Conservation (phyloP, 2,888 invertebrate genomes). For the Agriopis marginaria region DNA sequence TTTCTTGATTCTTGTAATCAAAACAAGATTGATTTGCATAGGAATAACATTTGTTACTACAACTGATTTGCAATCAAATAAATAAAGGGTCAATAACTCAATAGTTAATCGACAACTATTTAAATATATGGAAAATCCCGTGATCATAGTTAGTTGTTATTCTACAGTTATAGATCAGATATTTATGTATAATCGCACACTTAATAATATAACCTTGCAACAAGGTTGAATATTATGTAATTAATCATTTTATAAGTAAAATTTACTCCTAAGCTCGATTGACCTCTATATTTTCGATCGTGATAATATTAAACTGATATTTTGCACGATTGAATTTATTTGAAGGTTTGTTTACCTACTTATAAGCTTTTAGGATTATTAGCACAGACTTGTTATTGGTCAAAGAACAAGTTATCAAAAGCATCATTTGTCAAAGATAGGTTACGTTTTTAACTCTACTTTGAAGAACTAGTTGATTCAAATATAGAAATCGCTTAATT, state of each 20-base stretch:
- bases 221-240: constrained; percentile 31
- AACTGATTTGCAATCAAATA: not conserved
- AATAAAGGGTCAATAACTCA: constrained; percentile 3
- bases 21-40: constrained; percentile 1
- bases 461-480: not conserved
- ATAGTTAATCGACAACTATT: constrained; percentile 1
- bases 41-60: constrained; percentile 6
- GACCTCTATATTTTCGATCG: constrained; percentile 29
- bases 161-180: not conserved
- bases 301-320: constrained; percentile 12
- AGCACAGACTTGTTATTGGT: not conserved
- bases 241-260: constrained; percentile 14
- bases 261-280: constrained; percentile 6
- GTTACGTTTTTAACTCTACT: not conserved
- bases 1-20: not conserved
- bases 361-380: constrained; percentile 13
- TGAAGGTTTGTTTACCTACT: not conserved
- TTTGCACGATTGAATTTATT: constrained; percentile 14
- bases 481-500: not conserved
- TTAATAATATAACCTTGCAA: constrained; percentile 28
- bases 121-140: constrained; percentile 3
- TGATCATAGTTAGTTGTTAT: not conserved
- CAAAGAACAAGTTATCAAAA: too few species aligned
- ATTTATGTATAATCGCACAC: not conserved
- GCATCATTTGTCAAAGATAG: too few species aligned